Conservation (phyloP, 2,113 vertebrate genomes). For the Hylia prasina region DNA sequence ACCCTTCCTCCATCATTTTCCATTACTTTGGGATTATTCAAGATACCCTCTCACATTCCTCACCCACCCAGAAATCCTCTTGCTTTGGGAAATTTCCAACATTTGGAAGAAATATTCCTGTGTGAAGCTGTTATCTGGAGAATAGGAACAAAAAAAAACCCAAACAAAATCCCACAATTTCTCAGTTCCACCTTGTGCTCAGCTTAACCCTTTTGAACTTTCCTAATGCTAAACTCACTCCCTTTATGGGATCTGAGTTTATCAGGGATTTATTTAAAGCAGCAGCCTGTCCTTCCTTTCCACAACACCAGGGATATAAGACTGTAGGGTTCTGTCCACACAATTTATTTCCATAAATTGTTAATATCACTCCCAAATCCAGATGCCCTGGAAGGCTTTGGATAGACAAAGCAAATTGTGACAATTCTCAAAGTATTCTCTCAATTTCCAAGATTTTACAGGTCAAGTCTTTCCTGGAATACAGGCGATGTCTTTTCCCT, state of each 20-base stretch:
- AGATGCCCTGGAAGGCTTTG: not conserved
- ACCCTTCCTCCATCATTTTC: not conserved
- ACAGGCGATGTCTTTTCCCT: too few species aligned
- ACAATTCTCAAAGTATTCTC: not conserved
- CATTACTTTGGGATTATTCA: not conserved
- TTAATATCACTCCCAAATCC: not conserved
- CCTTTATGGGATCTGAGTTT: not conserved
- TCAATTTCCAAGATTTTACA: not conserved
- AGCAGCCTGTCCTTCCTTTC: not conserved
- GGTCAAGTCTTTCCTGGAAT: too few species aligned
- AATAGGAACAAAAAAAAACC: not conserved
- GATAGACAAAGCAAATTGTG: too few species aligned
- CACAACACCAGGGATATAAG: not conserved
- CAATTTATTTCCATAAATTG: not conserved
- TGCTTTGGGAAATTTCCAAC: not conserved
- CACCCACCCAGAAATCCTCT: not conserved
- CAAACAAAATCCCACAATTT: not conserved
- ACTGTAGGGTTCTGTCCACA: fast-evolving
- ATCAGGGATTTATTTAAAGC: not conserved
- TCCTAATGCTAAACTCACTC: not conserved
- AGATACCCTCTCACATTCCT: not conserved
- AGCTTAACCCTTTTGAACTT: not conserved
- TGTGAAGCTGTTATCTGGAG: not conserved
- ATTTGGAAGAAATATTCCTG: not conserved
- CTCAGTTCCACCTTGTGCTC: not conserved